A percentile compares a stretch with the other conserved stretches of the same genome.
Conservation (phyloP, 2,888 invertebrate genomes). For the Cataglyphis albicans region DNA sequence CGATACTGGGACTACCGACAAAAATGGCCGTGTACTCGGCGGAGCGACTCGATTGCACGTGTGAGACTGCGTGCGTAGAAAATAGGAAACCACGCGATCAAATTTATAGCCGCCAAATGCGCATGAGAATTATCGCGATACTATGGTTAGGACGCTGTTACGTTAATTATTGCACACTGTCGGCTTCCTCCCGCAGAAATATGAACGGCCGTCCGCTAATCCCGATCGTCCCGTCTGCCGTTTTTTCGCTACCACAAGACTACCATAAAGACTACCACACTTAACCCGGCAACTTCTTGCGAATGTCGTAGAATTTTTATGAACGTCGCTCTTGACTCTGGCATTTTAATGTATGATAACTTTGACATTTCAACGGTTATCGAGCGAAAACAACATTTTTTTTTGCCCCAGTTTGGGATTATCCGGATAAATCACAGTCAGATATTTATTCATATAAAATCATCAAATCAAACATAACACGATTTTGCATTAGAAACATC, state of each 20-base stretch:
- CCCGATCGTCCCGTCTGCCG: constrained; percentile 24
- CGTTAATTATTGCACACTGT: constrained; percentile 60
- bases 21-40: not conserved
- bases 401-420: not conserved
- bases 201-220: constrained; percentile 25
- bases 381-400: not conserved
- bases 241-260: constrained; percentile 13
- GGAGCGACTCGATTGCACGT: constrained; percentile 9
- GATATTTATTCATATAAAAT: not conserved
- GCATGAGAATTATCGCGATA: constrained; percentile 53
- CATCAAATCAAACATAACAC: too few relatives aligned
- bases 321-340: constrained; percentile 16
- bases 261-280: constrained; percentile 1
- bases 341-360: constrained; percentile 14
- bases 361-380: constrained; percentile 25
- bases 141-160: constrained; percentile 28
- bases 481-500: not conserved
- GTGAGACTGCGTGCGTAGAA: constrained; percentile 58
- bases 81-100: constrained; percentile 71
- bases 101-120: constrained; percentile 67
- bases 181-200: constrained; percentile 55
- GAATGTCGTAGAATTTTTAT: not conserved
- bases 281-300: constrained; percentile 6
- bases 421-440: not conserved
- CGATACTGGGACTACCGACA: constrained; percentile 36